Evolutionary conservation across 2,113 vertebrate genomes (phyloP).

Genomic region (Coturnix japonica): DNA sequence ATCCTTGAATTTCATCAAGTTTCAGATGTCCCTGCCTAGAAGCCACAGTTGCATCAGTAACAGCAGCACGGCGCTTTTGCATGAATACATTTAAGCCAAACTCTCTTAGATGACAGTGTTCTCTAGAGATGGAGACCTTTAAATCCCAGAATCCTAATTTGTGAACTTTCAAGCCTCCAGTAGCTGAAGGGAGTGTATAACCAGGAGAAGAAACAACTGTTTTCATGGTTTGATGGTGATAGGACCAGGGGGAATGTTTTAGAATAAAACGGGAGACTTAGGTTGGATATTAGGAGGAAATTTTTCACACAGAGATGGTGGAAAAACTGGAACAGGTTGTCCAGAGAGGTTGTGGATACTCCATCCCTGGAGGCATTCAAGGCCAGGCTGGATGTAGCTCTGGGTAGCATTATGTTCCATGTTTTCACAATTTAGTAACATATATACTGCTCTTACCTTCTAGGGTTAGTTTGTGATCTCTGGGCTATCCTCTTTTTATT

Average conservation of each 20-base stretch:
- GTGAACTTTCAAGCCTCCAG: background rate
- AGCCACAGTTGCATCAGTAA: background rate
- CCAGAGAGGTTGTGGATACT: no score
- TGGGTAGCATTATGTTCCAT: background rate
- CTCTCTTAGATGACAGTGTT: background rate
- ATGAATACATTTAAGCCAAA: slow-evolving; percentile 17
- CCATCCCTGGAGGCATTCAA: no score
- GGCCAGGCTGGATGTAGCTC: no score
- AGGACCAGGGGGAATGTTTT: no score
- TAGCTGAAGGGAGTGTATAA: no score
- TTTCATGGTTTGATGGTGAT: no score
- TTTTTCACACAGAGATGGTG: no score
- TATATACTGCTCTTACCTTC: background rate
- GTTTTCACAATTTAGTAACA: background rate
- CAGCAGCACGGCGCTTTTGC: background rate
- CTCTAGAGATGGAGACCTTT: background rate
- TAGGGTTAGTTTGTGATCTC: background rate
- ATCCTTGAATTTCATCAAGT: slow-evolving; percentile 43
- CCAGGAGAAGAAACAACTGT: no score
- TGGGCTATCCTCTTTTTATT: background rate
- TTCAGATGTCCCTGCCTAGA: slow-evolving; percentile 29
- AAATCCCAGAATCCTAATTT: background rate
- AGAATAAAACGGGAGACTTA: no score
- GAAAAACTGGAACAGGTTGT: no score
- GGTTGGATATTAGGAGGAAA: no score